These are phyloP conservation scores for Temnothorax nylanderi DNA, from an alignment of 1,140 invertebrate species.

Conservation along the genomic window DNA sequence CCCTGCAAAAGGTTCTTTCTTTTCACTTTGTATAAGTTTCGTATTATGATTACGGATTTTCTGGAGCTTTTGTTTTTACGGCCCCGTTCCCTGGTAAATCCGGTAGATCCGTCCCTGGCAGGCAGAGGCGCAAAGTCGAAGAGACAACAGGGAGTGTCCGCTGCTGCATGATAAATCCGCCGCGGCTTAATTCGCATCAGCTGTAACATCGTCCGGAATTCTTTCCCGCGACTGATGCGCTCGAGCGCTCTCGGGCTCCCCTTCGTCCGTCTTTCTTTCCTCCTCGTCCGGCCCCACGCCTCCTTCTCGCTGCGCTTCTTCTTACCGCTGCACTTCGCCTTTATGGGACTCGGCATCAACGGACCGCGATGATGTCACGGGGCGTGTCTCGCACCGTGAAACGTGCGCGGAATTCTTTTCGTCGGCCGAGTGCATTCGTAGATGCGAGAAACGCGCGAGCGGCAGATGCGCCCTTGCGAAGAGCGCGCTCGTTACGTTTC, in stretches of 20 bases:
- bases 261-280: slow-evolving; percentile 43
- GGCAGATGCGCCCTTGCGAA: background rate
- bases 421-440: slow-evolving; percentile 43
- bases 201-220: slow-evolving; percentile 62
- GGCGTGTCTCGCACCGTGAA: slow-evolving; percentile 68
- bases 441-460: slow-evolving; percentile 31
- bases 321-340: slow-evolving; percentile 41
- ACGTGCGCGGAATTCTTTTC: slow-evolving; percentile 68
- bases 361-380: slow-evolving; percentile 69
- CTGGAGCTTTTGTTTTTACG: background rate
- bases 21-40: background rate
- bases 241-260: slow-evolving; percentile 52
- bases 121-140: slow-evolving; percentile 48
- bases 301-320: slow-evolving; percentile 11
- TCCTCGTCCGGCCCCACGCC: background rate
- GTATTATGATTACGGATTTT: background rate
- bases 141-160: slow-evolving; percentile 68
- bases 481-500: too few species aligned
- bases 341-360: slow-evolving; percentile 62
- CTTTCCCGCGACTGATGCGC: slow-evolving; percentile 61
- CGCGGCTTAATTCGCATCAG: slow-evolving; percentile 75
- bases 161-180: slow-evolving; percentile 73
- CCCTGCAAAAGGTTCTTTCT: background rate
- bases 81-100: background rate
- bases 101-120: slow-evolving; percentile 26